Base-by-base conservation (phyloP, 2,797 vertebrate species). In the Paratrypauchen microcephalus region DNA sequence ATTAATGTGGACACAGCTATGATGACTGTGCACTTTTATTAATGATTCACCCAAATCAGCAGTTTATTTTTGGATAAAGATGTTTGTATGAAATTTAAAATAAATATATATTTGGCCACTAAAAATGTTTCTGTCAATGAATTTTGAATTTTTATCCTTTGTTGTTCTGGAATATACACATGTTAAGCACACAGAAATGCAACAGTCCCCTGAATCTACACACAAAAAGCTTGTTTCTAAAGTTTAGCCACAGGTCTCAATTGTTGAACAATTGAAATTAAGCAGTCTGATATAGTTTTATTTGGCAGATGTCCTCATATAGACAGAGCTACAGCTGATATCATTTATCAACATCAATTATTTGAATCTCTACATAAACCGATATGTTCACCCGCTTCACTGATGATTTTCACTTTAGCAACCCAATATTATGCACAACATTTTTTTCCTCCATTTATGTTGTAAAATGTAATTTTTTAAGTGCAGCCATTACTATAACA, bases 61-160 rank as follows among this genome's bases (percentile, higher is more conserved):
- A 78, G 75, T 86, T 88, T 86, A 79, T 87, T 89, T 90, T 75
- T 80, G 52, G 65, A 19, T 79, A 74, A 82, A 74, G 52, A 81
- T 82, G 82, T 91, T 92, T 91, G 89, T 92, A 93, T 89, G 60
- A 86, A 78, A 77, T 74, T 80, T 24, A 78, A 71, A 93, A 92
- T 90, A 92, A 92, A 91, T 91, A 73, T 92, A 89, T 92, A 91
- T 92, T 91, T 91, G 78, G 88, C 79, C 75, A 80, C 67, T 76
- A 69, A 72, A 21, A 12, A 28, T 15, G 12, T 15, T 45, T 45
- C 16, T 45, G 12, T 45, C 41, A 18, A 24, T n/a, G 23, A 6
- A 55, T 55, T 24, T 65, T n/a, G 23, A 6, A 55, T 55, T 24
- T 65, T 58, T 67, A 59, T 74, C 65, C 57, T 75, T 21, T 64